Conservation (phyloP, 1,140 invertebrate genomes). For the Harlomillsia oculata region DNA sequence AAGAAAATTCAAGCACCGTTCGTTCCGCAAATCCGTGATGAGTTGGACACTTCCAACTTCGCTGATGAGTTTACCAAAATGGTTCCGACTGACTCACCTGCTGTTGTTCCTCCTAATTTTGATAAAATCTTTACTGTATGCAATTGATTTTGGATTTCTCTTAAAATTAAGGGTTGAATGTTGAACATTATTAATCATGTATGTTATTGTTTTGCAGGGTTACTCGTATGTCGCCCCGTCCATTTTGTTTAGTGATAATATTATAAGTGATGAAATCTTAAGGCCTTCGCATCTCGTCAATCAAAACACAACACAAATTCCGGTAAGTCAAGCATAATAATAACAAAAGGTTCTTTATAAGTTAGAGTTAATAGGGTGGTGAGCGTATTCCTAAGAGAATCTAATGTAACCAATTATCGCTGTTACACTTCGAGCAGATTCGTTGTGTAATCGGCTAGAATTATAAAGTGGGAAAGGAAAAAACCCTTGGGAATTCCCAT, state of each 20-base stretch:
- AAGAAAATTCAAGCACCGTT: slow-evolving; percentile 70
- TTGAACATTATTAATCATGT: slow-evolving; percentile 5
- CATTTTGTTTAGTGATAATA: slow-evolving; percentile 74
- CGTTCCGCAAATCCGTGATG: slow-evolving; percentile 65
- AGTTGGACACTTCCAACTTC: slow-evolving; percentile 90
- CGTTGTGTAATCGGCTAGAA: no score
- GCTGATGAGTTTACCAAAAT: slow-evolving; percentile 90
- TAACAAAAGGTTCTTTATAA: no score
- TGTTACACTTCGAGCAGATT: no score
- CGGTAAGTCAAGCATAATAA: no score
- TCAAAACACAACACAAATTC: slow-evolving; percentile 42
- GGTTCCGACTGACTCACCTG: slow-evolving; percentile 79
- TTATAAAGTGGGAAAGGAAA: no score
- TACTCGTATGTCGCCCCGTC: slow-evolving; percentile 94
- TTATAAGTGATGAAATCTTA: slow-evolving; percentile 63
- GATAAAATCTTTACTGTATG: slow-evolving; percentile 76
- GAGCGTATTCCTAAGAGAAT: no score
- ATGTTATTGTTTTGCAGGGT: slow-evolving; percentile 48
- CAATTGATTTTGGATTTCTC: background rate
- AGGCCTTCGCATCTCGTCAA: slow-evolving; percentile 43
- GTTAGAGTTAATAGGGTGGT: no score
- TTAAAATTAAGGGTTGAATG: background rate
- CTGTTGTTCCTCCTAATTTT: slow-evolving; percentile 65
- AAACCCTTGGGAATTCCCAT: no score
- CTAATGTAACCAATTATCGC: no score